Evolutionary conservation across 1,140 invertebrate species (phyloP).

Genomic region (Eumeta japonica): DNA sequence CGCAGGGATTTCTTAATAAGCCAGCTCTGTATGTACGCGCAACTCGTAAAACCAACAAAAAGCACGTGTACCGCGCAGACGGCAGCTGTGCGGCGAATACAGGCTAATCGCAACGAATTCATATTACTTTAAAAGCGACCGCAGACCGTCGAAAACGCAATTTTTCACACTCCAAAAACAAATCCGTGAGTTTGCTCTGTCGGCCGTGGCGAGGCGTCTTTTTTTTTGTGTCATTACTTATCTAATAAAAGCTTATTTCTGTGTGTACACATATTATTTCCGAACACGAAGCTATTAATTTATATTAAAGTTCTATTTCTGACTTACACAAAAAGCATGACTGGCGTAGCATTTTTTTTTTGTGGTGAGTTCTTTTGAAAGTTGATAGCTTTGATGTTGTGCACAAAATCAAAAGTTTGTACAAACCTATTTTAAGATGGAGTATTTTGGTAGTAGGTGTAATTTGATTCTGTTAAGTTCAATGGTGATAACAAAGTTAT

Average conservation of each 20-base stretch:
- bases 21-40: no score
- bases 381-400: slow-evolving; percentile 23
- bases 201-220: no score
- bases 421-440: no score
- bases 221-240: no score
- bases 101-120: slow-evolving; percentile 47
- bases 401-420: no score
- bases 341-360: slow-evolving; percentile 22
- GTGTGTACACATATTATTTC: slow-evolving; percentile 24
- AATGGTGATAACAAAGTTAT: neutral
- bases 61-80: no score
- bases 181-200: no score
- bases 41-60: no score
- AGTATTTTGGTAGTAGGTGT: slow-evolving; percentile 27
- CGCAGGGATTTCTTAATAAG: no score
- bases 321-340: slow-evolving; percentile 22
- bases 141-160: slow-evolving; percentile 45
- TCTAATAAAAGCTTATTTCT: no score
- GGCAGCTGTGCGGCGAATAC: no score
- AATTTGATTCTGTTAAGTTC: slow-evolving; percentile 10
- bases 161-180: slow-evolving; percentile 52
- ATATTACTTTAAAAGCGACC: slow-evolving; percentile 45
- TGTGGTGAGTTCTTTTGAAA: slow-evolving; percentile 28
- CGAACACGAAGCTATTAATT: slow-evolving; percentile 18
- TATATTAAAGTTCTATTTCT: slow-evolving; percentile 39